phyloP scores from a whole-genome alignment of 2,888 invertebrate species.

The Meandrusa payeni region DNA sequence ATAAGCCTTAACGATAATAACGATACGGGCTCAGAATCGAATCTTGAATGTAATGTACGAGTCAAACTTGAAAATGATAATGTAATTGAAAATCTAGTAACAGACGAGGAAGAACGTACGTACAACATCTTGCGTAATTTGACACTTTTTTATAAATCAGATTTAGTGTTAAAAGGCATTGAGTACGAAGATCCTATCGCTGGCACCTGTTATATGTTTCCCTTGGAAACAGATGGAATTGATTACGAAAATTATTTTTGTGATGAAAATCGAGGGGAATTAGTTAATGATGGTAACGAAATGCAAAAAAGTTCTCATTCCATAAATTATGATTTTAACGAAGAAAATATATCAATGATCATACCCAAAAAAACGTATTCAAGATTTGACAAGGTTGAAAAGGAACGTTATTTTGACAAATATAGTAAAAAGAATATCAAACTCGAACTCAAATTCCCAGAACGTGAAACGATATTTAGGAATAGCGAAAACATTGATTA shows the following conservation, averaged over 20 bases:
- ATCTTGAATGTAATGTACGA: no score
- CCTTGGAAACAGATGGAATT: slow-evolving; percentile 34
- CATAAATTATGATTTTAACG: neutral
- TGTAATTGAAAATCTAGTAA: neutral
- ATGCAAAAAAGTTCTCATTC: slow-evolving; percentile 8
- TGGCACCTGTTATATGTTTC: slow-evolving; percentile 50
- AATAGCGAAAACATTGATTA: slow-evolving; percentile 66
- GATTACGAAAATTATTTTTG: slow-evolving; percentile 17
- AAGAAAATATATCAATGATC: slow-evolving; percentile 4
- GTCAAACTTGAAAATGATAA: no score
- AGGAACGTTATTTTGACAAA: slow-evolving; percentile 19
- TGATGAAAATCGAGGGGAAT: slow-evolving; percentile 25
- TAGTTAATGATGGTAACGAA: slow-evolving; percentile 29
- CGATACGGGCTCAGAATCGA: no score
- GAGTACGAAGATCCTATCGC: slow-evolving; percentile 47
- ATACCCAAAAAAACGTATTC: slow-evolving; percentile 54
- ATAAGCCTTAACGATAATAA: no score
- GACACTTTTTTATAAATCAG: slow-evolving; percentile 36
- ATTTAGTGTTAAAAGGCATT: slow-evolving; percentile 45
- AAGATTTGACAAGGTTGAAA: slow-evolving; percentile 26
- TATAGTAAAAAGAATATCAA: slow-evolving; percentile 38
- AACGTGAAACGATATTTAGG: slow-evolving; percentile 50
- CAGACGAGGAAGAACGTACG: slow-evolving; percentile 5
- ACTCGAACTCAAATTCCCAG: slow-evolving; percentile 50
- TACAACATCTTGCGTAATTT: slow-evolving; percentile 28